Base-by-base conservation (phyloP, 1,140 invertebrate genomes). In the Coelopa frigida region DNA sequence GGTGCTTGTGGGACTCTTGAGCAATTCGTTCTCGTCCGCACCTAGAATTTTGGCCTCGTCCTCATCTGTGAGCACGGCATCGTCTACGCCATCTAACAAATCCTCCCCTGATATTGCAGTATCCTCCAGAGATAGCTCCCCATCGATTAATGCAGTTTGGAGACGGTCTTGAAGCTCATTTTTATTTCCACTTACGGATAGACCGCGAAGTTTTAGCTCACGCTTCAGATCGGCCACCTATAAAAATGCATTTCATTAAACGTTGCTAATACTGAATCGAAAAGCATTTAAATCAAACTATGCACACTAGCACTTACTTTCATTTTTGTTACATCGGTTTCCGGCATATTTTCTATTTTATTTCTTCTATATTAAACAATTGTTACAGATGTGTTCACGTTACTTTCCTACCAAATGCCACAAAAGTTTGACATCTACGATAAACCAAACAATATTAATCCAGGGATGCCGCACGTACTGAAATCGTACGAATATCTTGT, bases 171-270 rank as follows among this genome's bases (percentile, higher is more conserved):
- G 70, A 29, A 92, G 70, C 56, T 90, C 86, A 24, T 75, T 83
- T 76, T 90, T 91, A 60, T 88, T 88, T 10, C 87, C 88, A 33
- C 78, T 72, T 12, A 79, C 78, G 14, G 81, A 71, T 12, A 90
- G 70, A 32, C 85, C 86, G 58, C 84, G 78, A 49, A 79, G 71
- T 70, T 89, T 89, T 22, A 90, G 70, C 69, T 88, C 85, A 55
- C 81, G 78, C 54, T 84, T 86, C 50, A 92, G 72, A 63, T 91
- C 87, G 7, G 82, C 77, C 23, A 87, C 84, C 75, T 85, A 50
- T 8, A 59, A 63, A 50, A 22, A 15, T 5, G 22, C 21, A 24
- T 10, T 39, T 18, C 21, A 6, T 39, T 39, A 39, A 22, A 26
- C 15, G 24, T 31, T 24, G 18, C 32, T 15, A 17, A 38, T 37